Evolutionary conservation across 1,140 invertebrate genomes (phyloP).

Genomic region (Drepana arcuata): DNA sequence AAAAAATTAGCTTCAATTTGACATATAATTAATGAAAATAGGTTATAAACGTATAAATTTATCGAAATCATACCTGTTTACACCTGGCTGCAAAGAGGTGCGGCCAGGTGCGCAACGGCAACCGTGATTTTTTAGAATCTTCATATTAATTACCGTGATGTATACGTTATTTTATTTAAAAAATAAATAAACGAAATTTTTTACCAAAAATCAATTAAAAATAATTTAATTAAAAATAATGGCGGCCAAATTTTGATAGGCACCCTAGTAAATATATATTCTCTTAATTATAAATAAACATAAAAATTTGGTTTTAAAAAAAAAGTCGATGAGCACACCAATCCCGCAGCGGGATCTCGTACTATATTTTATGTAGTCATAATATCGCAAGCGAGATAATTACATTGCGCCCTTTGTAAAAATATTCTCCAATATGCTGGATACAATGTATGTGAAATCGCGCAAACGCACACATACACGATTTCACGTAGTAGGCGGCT

Average conservation of each 20-base stretch:
- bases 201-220: background rate
- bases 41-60: background rate
- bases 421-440: too few relatives aligned
- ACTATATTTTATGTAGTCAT: too few relatives aligned
- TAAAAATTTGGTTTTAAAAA: background rate
- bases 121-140: background rate
- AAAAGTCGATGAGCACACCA: too few relatives aligned
- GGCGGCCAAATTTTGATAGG: background rate
- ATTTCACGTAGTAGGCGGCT: too few relatives aligned
- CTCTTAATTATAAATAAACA: background rate
- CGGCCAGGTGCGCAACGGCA: conserved; percentile 6
- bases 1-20: conserved; percentile 5
- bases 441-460: too few relatives aligned
- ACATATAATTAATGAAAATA: conserved; percentile 2
- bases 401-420: too few relatives aligned
- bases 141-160: background rate
- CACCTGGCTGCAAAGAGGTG: conserved; percentile 4
- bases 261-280: background rate
- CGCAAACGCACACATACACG: too few relatives aligned
- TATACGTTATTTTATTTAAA: background rate
- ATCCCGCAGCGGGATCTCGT: too few relatives aligned
- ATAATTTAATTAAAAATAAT: background rate
- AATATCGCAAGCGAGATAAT: too few relatives aligned
- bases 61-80: too few relatives aligned
- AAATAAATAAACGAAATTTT: background rate